Evolutionary conservation across 2,888 invertebrate genomes (phyloP), one percentile per base, ranked within the genome.

Genomic region (Scaptomyza reducta): DNA sequence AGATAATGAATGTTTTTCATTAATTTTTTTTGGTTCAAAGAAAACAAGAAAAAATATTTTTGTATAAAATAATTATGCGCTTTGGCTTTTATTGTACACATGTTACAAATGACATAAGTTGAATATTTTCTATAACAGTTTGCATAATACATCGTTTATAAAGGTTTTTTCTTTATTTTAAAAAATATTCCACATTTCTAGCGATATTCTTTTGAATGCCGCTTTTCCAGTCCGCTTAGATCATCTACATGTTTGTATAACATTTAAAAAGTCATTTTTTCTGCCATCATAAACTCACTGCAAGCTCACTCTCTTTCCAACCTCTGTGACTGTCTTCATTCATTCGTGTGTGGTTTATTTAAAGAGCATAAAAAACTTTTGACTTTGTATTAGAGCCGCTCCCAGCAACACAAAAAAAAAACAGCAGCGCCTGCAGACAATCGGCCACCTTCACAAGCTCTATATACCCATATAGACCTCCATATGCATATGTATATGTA

Each of bases 341-440:
- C 57, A 79, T 56, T 58, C 65, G 60, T 58, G 69, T 22, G 22
- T 51, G 73, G 76, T 70, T 72, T 86, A 83, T 83, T 83, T 76
- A 65, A 68, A 70, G 77, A 83, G 76, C 69, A 61, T 79, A 44
- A 71, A 74, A 74, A 65, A 60, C 56, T 53, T 67, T 40, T 67
- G 63, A 60, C 66, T 47, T 53, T 72, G 63, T 51, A 66, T 56
- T 76, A 59, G 70, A 81, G 53, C 25, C 35, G 55, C 45, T 51
- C 50, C 31, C 9, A 46, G 49, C 16, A 27, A 14, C 22, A 56
- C 22, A 56, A 51, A 47, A 45, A 25, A n/a, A 56, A 51, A 49
- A 42, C 59, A 41, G 18, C 22, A 45, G 38, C 38, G 54, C 46
- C 50, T 47, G 54, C 77, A 77, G 72, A 74, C 75, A 71, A 69